Base-by-base conservation (phyloP, 92 coral and sea anemone genomes). In the Epizoanthus scotinus region DNA sequence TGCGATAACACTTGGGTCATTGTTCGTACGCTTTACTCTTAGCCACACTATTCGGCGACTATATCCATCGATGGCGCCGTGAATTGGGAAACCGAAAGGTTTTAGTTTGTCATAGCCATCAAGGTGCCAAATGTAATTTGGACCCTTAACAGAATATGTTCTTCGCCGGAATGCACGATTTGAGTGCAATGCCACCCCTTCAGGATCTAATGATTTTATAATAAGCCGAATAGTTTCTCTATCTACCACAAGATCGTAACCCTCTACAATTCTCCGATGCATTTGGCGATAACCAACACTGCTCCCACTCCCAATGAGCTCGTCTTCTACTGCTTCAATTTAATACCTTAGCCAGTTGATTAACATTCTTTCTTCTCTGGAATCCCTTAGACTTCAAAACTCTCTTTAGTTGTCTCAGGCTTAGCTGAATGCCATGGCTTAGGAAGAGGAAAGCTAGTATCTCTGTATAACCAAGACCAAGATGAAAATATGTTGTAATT, bases 71-170 rank as follows among this genome's bases (percentile, higher is more conserved):
- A 40, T 40, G 2, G 44, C 44, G 5, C 44, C 44, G 8, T 40
- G 44, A 6, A 40, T 50, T 34, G 38, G 20, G 31, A n/a, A n/a
- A n/a, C n/a, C n/a, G n/a, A n/a, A n/a, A n/a, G n/a, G n/a, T n/a
- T n/a, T n/a, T n/a, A n/a, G 73, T 25, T 68, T 68, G 38, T 68
- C 73, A 50, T 68, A 68, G 6, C 73, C 73, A 25, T 68, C 50
- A 3, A 68, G 15, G 22, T 68, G 73, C 44, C 44, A 40, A 6
- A 40, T 40, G 8, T 40, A 40, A 40, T 40, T 40, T 40, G 44
- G 6, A 6, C 73, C 73, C 8, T 66, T 68, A 18, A 54, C 73
- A 31, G 8, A 34, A 54, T 68, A 68, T 24, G 38, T 13, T 14
- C 38, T 47, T n/a, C 73, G 38, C 49, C 3, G 38, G 6, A 68